Evolutionary conservation across 2,888 invertebrate genomes (phyloP), one percentile per base, ranked within the genome.

Genomic region (Andrena bucephala): DNA sequence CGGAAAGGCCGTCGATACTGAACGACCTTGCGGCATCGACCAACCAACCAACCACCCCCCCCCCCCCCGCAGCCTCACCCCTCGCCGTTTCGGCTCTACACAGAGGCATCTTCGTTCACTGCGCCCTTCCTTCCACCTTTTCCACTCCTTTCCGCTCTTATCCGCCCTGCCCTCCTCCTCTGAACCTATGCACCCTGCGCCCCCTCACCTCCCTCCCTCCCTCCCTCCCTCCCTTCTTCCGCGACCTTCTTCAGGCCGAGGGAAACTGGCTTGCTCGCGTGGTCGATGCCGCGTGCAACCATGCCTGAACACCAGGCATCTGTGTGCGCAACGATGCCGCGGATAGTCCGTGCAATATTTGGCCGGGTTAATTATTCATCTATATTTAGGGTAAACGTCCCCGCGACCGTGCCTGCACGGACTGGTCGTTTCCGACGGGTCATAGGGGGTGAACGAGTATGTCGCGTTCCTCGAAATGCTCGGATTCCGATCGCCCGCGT

Each of bases 11-110:
- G 91, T 92, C 92, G 91, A 93, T 93, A 92, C 82, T 85, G 74
- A 84, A 86, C 89, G 93, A 93, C 92, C 93, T 93, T 93, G 92
- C 84, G 87, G 84, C 89, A 92, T 93, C 93, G 92, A 92, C 92
- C 93, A 87, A 87, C 87, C 36, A 10, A 36, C 36, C 36, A 10
- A 36, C 36, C 36, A 36, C 8, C 13, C 1, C 42, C 36, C 88
- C 8, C 13, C 1, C 42, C 36, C 88, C 85, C 85, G 36, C 87
- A 63, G 78, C 83, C 72, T 83, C 78, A 77, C 72, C 79, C 80
- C 77, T 80, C 42, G 65, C 75, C 68, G 85, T 87, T 84, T 82
- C 84, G 76, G 84, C 71, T 84, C 81, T 77, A 71, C 73, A 76
- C 76, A 70, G 57, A 72, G 65, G 76, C 77, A 62, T 80, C 80